phyloP scores from a whole-genome alignment of 1,140 invertebrate genomes.

The Apis cerana region DNA sequence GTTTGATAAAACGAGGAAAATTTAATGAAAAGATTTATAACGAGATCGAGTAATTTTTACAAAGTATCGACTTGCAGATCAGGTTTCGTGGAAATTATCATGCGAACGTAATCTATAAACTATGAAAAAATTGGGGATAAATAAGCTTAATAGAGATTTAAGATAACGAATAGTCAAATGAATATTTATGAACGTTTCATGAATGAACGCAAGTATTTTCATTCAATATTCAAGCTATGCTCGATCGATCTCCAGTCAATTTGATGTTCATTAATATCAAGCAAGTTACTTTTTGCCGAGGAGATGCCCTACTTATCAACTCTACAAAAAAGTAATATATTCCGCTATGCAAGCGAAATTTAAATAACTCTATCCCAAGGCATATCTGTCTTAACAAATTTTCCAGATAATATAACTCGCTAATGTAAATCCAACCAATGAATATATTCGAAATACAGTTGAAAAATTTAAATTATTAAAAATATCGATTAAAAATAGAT shows the following conservation, averaged over 20 bases:
- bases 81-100: too few species aligned
- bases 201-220: background rate
- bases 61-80: too few species aligned
- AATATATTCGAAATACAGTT: too few species aligned
- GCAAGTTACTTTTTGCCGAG: background rate
- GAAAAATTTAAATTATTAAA: too few species aligned
- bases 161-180: background rate
- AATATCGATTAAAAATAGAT: too few species aligned
- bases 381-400: too few species aligned
- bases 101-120: too few species aligned
- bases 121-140: background rate
- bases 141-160: background rate
- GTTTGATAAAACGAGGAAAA: too few species aligned
- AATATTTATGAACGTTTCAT: background rate
- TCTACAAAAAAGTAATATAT: background rate
- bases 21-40: too few species aligned
- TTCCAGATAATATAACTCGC: too few species aligned
- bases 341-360: background rate
- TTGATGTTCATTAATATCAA: background rate
- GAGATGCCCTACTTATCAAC: background rate
- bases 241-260: conserved; percentile 1
- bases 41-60: too few species aligned
- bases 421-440: too few species aligned
- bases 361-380: background rate
- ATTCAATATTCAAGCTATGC: background rate